Percentiles rank a stretch among this genome's conserved stretches.
Evolutionary conservation across 23 tunicate genomes (phyloP).

Genomic region (Diplosoma virens): DNA sequence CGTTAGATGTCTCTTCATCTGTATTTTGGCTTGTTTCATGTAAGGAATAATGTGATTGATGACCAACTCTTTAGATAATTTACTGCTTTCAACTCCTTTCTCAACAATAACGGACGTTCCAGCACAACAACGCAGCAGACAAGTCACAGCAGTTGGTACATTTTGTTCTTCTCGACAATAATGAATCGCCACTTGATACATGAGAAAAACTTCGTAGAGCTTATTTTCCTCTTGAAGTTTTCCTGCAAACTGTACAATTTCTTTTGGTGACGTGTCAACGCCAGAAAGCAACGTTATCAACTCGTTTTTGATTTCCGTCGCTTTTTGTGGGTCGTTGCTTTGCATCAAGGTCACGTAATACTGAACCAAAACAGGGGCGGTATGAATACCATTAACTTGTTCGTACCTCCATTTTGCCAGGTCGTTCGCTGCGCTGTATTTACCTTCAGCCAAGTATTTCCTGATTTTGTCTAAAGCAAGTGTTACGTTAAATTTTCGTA

Average conservation of each 20-base stretch:
- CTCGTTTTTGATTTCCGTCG: background rate
- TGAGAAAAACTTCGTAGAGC: background rate
- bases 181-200: constrained; percentile 15
- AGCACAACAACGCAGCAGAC: background rate
- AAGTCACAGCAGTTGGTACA: background rate
- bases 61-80: background rate
- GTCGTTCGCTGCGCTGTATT: background rate
- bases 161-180: constrained; percentile 1
- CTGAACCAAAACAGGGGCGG: background rate
- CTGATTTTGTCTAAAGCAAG: background rate
- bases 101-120: background rate
- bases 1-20: background rate
- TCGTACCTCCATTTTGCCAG: constrained; percentile 15
- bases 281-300: background rate
- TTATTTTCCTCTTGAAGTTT: background rate
- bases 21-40: background rate
- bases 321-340: background rate
- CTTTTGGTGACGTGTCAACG: background rate
- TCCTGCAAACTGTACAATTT: background rate
- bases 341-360: constrained; percentile 8
- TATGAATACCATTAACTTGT: background rate
- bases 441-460: background rate
- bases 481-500: too few species aligned
- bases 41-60: constrained; percentile 1
- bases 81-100: background rate